These are phyloP conservation scores for Lagria hirta DNA, from an alignment of 2,888 invertebrate genomes.

Conservation along the genomic window DNA sequence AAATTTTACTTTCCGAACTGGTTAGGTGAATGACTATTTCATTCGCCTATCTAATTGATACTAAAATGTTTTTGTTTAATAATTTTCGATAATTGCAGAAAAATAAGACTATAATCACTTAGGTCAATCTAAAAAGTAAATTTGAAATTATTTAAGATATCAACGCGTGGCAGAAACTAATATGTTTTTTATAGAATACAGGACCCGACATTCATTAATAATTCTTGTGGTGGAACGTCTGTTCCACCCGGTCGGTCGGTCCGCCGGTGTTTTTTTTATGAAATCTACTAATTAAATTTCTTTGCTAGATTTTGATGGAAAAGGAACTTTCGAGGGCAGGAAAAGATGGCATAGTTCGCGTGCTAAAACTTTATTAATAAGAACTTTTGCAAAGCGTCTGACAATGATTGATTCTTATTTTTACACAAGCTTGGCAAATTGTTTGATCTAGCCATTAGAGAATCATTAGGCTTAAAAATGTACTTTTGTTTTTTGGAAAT, in stretches of 20 bases:
- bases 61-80: no score
- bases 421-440: slow-evolving; percentile 7
- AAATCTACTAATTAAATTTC: slow-evolving; percentile 36
- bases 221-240: slow-evolving; percentile 24
- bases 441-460: no score
- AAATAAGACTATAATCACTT: no score
- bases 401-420: slow-evolving; percentile 33
- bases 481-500: no score
- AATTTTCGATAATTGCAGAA: no score
- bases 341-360: slow-evolving; percentile 23
- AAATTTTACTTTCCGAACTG: no score
- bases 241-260: slow-evolving; percentile 30
- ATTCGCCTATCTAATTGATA: no score
- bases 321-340: slow-evolving; percentile 2
- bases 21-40: no score
- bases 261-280: slow-evolving; percentile 33
- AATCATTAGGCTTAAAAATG: no score
- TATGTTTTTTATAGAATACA: slow-evolving; percentile 28
- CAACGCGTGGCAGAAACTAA: slow-evolving; percentile 31
- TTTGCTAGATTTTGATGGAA: slow-evolving; percentile 23
- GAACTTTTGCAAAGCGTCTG: slow-evolving; percentile 24
- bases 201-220: slow-evolving; percentile 28
- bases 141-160: slow-evolving; percentile 33
- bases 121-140: slow-evolving; percentile 28
- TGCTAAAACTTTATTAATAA: slow-evolving; percentile 33